Evolutionary conservation across 2,113 vertebrate species (phyloP).

Genomic region (Ellobius talpinus): DNA sequence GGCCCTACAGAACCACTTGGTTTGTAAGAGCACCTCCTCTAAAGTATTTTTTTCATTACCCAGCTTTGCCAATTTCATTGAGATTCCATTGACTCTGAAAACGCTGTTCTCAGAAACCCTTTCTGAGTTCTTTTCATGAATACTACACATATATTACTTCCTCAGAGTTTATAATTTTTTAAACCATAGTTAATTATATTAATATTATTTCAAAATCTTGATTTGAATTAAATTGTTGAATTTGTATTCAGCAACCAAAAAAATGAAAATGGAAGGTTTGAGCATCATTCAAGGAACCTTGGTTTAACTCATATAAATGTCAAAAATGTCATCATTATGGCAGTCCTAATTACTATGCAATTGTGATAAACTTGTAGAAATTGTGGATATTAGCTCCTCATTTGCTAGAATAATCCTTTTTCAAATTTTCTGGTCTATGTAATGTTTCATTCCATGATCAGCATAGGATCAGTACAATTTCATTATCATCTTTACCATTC

Average conservation of each 20-base stretch:
- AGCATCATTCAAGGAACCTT: neutral
- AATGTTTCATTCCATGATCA: neutral
- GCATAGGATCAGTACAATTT: fast-evolving
- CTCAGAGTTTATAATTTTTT: no score
- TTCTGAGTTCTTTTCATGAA: no score
- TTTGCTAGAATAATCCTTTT: neutral
- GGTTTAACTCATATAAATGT: neutral
- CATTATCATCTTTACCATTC: neutral
- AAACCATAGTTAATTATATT: no score
- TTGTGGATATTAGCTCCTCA: neutral
- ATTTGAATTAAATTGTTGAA: no score
- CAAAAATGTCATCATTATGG: neutral
- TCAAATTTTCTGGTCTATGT: neutral
- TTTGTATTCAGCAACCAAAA: no score
- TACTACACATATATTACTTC: no score
- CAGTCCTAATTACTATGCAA: neutral
- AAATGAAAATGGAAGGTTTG: no score
- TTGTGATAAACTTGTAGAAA: neutral
- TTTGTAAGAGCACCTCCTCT: neutral
- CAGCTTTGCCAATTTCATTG: neutral
- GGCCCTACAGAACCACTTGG: neutral
- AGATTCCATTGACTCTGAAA: neutral
- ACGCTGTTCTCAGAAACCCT: neutral
- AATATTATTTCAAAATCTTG: no score
- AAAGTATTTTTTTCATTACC: neutral